Conservation (phyloP, 2,113 vertebrate genomes). For the Phylloscopus trochilus region DNA sequence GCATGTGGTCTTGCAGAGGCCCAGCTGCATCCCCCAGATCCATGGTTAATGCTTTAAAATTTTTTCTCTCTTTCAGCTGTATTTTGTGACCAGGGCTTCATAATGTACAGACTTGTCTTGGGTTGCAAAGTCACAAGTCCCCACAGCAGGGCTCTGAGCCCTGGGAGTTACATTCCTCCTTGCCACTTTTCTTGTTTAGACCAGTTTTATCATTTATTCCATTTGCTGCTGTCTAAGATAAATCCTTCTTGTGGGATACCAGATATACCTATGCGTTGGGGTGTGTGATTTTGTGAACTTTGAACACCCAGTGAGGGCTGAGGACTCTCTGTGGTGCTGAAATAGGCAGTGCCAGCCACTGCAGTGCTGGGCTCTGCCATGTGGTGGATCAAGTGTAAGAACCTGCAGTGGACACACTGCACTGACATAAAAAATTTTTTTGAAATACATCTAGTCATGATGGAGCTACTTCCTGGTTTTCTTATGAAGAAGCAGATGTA, state of each 20-base stretch:
- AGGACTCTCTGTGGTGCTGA: not conserved
- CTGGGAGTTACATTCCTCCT: not conserved
- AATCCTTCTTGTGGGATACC: not conserved
- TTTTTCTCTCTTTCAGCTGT: not conserved
- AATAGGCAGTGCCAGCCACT: not conserved
- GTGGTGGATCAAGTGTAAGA: not conserved
- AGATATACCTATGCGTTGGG: fast-evolving
- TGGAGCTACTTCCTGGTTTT: not conserved
- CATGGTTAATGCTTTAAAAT: not conserved
- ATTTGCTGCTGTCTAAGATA: not conserved
- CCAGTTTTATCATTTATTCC: not conserved
- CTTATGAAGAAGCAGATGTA: fast-evolving
- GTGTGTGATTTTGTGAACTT: not conserved
- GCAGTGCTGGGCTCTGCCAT: not conserved
- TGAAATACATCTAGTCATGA: not conserved
- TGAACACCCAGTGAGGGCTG: not conserved
- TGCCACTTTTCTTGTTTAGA: not conserved
- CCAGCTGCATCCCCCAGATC: not conserved
- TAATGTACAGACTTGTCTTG: not conserved
- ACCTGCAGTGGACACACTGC: not conserved
- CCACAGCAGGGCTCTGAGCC: fast-evolving
- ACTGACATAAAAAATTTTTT: not conserved
- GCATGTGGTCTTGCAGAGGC: not conserved
- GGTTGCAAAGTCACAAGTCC: not conserved
- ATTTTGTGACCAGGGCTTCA: not conserved